A percentile compares a stretch with the other conserved stretches of the same genome.
Conservation (phyloP, 2,888 invertebrate genomes). For the Polylopha cassiicola region DNA sequence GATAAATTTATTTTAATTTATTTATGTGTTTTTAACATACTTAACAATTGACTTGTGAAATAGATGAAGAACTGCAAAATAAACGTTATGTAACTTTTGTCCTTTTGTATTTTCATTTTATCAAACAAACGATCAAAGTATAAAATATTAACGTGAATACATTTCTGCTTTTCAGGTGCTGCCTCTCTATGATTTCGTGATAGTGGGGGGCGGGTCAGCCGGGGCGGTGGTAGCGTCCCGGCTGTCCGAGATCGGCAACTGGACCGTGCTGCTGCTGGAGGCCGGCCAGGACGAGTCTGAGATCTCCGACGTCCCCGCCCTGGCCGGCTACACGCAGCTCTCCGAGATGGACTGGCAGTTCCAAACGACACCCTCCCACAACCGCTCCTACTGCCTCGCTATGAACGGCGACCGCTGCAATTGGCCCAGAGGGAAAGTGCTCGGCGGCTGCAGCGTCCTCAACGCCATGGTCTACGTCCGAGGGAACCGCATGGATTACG, state of each 20-base stretch:
- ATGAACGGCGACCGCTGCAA: slow-evolving; percentile 93
- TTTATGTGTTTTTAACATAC: not conserved
- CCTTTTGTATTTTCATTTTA: slow-evolving; percentile 5
- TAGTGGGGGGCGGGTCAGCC: slow-evolving; percentile 92
- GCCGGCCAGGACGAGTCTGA: slow-evolving; percentile 94
- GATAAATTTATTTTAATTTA: too few species aligned
- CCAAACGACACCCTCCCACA: slow-evolving; percentile 87
- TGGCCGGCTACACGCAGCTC: slow-evolving; percentile 90
- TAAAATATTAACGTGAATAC: too few species aligned
- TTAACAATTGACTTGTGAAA: not conserved
- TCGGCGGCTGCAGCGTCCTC: slow-evolving; percentile 91
- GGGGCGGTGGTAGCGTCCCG: slow-evolving; percentile 92
- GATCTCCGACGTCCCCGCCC: slow-evolving; percentile 90
- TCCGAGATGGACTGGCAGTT: slow-evolving; percentile 95
- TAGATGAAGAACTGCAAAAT: not conserved
- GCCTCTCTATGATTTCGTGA: slow-evolving; percentile 89
- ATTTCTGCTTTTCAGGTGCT: slow-evolving; percentile 75
- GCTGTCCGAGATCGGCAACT: slow-evolving; percentile 86
- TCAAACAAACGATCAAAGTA: slow-evolving; percentile 5
- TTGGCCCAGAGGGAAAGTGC: slow-evolving; percentile 94
- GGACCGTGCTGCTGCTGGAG: slow-evolving; percentile 90
- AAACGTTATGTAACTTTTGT: slow-evolving; percentile 7
- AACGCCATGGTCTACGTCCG: slow-evolving; percentile 96
- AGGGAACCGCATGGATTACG: slow-evolving; percentile 91
- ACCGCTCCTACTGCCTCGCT: slow-evolving; percentile 89